Base-by-base conservation (phyloP, 2,888 invertebrate species). In the Itoplectis maculator region DNA sequence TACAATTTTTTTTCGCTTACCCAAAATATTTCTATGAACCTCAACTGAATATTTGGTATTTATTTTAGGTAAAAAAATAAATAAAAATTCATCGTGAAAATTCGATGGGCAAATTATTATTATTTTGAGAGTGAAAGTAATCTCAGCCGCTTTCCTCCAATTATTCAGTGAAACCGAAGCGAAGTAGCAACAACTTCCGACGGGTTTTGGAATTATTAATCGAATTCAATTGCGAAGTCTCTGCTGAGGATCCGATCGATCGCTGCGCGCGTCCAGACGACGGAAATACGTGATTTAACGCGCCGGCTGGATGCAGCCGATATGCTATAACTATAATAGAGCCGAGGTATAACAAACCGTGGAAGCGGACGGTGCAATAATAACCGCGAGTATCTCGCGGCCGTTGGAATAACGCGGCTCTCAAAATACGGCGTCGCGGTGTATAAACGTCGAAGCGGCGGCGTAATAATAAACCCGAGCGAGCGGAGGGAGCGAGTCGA, bases 351-450 rank as follows among this genome's bases (percentile, higher is more conserved):
- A 40, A 59, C 6, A 45, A 49, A 11, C 15, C 15, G 18, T 51
- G 18, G 68, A 51, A 18, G 37, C 51, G 37, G 18, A n/a, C 6
- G 13, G 15, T 68, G 18, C 37, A 63, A 56, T 63, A 73, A 80
- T 66, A 56, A 47, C 18, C 59, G 18, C n/a, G 69, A 56, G 40
- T 49, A 47, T 72, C 49, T 59, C 49, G 70, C n/a, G n/a, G n/a
- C 59, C 59, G 29, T 29, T 29, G 29, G 29, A 29, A 74, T 45
- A 61, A 40, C 23, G 9, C 42, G 9, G 18, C 37, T 84, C 82
- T 82, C 42, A 78, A 82, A 84, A 77, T 83, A 80, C 42, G 68
- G 69, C 63, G 51, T 29, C n/a, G 11, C 54, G 63, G 68, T 80
- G 35, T 76, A 76, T 69, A 65, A 63, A 81, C 18, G 63, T 68